Conservation (phyloP, 2,888 invertebrate genomes). For the Hipparchia semele region DNA sequence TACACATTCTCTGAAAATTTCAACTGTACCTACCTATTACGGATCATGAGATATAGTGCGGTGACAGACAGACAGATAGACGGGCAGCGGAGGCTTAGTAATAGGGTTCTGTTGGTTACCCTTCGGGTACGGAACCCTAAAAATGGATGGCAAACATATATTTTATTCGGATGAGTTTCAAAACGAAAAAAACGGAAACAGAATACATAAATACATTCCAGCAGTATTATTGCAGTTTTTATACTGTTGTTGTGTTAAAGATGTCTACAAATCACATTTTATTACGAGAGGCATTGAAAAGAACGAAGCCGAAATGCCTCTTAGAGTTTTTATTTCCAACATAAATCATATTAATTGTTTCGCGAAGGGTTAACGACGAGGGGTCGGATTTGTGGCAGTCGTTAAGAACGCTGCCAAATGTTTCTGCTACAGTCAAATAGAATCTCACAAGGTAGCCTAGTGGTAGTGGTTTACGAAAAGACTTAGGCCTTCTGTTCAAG, state of each 20-base stretch:
- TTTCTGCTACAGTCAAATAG: neutral
- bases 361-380: constrained; percentile 44
- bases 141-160: too few species aligned
- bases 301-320: constrained; percentile 53
- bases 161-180: too few species aligned
- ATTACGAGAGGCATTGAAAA: constrained; percentile 23
- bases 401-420: constrained; percentile 28
- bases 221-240: constrained; percentile 22
- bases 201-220: neutral
- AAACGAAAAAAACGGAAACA: neutral
- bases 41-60: too few species aligned
- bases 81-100: too few species aligned
- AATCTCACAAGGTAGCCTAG: too few species aligned
- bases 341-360: constrained; percentile 79
- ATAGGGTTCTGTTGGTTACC: too few species aligned
- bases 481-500: too few species aligned
- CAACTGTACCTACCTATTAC: too few species aligned
- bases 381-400: constrained; percentile 28
- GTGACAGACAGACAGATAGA: too few species aligned
- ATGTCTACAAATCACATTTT: constrained; percentile 27
- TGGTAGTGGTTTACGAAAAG: too few species aligned
- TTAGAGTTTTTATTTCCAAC: constrained; percentile 72
- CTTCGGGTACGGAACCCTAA: too few species aligned
- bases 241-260: constrained; percentile 20
- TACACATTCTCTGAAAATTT: too few species aligned